phyloP scores from a whole-genome alignment of 2,797 vertebrate species.

The Silurus lanzhouensis region DNA sequence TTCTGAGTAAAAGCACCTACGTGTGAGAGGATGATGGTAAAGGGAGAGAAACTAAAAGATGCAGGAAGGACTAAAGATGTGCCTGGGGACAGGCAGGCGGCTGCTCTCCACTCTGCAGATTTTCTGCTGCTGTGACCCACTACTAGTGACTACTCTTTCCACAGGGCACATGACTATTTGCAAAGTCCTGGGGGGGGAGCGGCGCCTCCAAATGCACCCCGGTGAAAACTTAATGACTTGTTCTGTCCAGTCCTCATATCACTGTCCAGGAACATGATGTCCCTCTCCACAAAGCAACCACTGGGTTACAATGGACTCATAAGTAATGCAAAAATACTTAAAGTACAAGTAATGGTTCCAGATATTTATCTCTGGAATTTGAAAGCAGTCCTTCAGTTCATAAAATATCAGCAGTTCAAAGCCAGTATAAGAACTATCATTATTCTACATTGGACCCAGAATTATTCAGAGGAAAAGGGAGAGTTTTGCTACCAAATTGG shows the following conservation, averaged over 20 bases:
- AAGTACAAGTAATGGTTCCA: neutral
- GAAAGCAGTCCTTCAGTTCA: neutral
- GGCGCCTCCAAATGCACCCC: slow-evolving; percentile 48
- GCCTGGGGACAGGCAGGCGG: slow-evolving; percentile 44
- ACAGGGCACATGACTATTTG: slow-evolving; percentile 44
- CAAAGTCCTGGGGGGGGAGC: slow-evolving; percentile 49
- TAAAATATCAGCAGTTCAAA: neutral
- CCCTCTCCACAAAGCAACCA: slow-evolving; percentile 40
- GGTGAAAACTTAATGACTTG: slow-evolving; percentile 71
- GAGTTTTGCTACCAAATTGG: neutral
- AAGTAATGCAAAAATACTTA: neutral
- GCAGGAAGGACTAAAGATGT: slow-evolving; percentile 27
- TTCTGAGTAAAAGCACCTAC: slow-evolving; percentile 31
- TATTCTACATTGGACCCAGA: neutral
- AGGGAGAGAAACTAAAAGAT: slow-evolving; percentile 46
- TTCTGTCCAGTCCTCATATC: slow-evolving; percentile 65
- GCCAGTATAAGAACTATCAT: neutral
- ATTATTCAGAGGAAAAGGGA: neutral
- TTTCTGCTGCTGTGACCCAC: slow-evolving; percentile 43
- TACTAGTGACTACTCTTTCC: slow-evolving; percentile 51
- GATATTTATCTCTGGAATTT: neutral
- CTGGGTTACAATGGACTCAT: slow-evolving; percentile 47
- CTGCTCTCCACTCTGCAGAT: slow-evolving; percentile 43
- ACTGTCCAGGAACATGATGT: slow-evolving; percentile 53
- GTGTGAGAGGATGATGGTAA: slow-evolving; percentile 33